phyloP scores from a whole-genome alignment of 2,113 vertebrate species.

The Osmerus eperlanus region DNA sequence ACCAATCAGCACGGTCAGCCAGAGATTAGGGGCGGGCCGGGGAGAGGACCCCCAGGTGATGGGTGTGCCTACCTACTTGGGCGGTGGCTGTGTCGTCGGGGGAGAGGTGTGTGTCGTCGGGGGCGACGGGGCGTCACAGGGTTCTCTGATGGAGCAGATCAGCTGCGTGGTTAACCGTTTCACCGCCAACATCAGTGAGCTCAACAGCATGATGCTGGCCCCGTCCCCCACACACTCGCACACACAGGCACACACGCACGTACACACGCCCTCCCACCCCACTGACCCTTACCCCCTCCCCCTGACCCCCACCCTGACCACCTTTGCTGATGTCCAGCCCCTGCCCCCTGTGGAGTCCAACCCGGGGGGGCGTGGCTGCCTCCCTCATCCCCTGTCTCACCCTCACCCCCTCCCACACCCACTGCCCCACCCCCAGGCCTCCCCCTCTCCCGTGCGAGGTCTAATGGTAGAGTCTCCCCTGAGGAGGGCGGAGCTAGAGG shows the following conservation, averaged over 20 bases:
- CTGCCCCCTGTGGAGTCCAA: conserved; percentile 85
- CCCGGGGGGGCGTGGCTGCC: conserved; percentile 58
- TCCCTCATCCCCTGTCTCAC: conserved; percentile 38
- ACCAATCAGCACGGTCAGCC: conserved; percentile 89
- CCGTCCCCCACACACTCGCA: conserved; percentile 59
- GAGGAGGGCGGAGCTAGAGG: conserved; percentile 78
- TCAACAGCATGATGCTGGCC: conserved; percentile 95
- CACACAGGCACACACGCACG: conserved; percentile 59
- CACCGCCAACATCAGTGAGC: conserved; percentile 94
- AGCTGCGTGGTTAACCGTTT: conserved; percentile 97
- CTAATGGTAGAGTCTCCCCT: conserved; percentile 69
- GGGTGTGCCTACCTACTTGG: conserved; percentile 73
- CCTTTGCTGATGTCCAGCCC: conserved; percentile 89
- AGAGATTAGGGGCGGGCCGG: conserved; percentile 71
- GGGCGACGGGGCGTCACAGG: conserved; percentile 72
- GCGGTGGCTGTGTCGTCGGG: conserved; percentile 68
- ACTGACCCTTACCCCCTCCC: conserved; percentile 69
- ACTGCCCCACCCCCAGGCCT: conserved; percentile 48
- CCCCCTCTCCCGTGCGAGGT: conserved; percentile 59
- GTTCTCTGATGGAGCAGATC: conserved; percentile 96
- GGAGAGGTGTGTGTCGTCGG: conserved; percentile 17
- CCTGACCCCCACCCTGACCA: conserved; percentile 89
- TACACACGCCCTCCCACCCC: conserved; percentile 69
- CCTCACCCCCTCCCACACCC: conserved; percentile 40
- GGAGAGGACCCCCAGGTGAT: conserved; percentile 79